A percentile compares a stretch with the other conserved stretches of the same genome.
Conservation (phyloP, 2,113 vertebrate species). For the Turnix velox region DNA sequence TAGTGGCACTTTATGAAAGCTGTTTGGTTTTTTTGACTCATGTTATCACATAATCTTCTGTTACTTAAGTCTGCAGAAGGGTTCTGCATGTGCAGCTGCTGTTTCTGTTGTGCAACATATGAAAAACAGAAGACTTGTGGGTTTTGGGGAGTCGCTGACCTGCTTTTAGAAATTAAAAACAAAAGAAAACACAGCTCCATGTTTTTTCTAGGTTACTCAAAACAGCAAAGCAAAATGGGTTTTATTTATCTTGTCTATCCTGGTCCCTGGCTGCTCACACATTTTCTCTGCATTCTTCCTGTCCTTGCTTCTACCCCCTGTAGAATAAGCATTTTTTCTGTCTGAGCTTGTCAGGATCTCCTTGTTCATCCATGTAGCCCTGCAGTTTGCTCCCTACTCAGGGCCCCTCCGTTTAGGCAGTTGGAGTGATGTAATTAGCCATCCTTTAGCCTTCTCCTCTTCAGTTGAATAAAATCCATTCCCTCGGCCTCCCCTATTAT, state of each 20-base stretch:
- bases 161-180: background rate
- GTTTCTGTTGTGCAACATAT: background rate
- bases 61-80: background rate
- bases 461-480: background rate
- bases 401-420: background rate
- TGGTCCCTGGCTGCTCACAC: no score
- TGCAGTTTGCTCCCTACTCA: background rate
- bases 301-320: no score
- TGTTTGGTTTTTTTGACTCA: background rate
- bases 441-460: background rate
- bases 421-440: background rate
- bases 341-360: no score
- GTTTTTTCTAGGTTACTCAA: background rate
- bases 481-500: background rate
- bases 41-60: conserved; percentile 4
- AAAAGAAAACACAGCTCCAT: no score
- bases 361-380: no score
- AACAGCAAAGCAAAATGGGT: background rate
- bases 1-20: background rate
- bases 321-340: no score
- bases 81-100: conserved; percentile 7
- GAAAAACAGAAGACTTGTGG: background rate
- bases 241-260: no score
- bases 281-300: no score
- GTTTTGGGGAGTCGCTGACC: background rate